Conservation (phyloP, 2,888 invertebrate genomes). For the Tribolium freemani region DNA sequence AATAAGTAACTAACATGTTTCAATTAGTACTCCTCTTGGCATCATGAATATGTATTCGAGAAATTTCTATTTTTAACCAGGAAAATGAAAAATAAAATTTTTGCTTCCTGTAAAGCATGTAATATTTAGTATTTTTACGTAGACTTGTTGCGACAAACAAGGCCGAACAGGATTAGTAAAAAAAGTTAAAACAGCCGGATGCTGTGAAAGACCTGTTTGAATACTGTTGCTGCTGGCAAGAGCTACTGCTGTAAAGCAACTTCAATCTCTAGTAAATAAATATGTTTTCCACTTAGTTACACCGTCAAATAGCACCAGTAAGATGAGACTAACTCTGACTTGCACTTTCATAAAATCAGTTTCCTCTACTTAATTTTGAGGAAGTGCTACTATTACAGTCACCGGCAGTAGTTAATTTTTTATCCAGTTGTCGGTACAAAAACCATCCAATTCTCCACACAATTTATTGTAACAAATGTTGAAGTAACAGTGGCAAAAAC, state of each 20-base stretch:
- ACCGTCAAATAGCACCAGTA: slow-evolving; percentile 1
- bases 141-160: slow-evolving; percentile 28
- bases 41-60: slow-evolving; percentile 14
- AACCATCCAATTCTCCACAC: not conserved
- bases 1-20: slow-evolving; percentile 17
- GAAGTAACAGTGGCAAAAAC: not conserved
- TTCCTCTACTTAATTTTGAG: not conserved
- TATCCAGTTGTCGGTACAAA: not conserved
- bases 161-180: slow-evolving; percentile 36
- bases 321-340: slow-evolving; percentile 4
- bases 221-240: slow-evolving; percentile 31
- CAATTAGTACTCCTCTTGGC: slow-evolving; percentile 9
- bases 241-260: slow-evolving; percentile 34
- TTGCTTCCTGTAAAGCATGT: slow-evolving; percentile 16
- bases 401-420: not conserved
- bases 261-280: slow-evolving; percentile 33
- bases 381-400: slow-evolving; percentile 3
- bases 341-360: not conserved
- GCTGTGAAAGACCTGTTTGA: slow-evolving; percentile 46
- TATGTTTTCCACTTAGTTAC: slow-evolving; percentile 17
- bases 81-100: slow-evolving; percentile 6
- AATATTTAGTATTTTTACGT: slow-evolving; percentile 1
- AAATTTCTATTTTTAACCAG: not conserved
- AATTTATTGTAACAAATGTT: not conserved
- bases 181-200: slow-evolving; percentile 45